Percentiles rank a stretch among this genome's conserved stretches.
Evolutionary conservation across 1,140 invertebrate species (phyloP).

Genomic region (Brachionus rotundiformis): DNA sequence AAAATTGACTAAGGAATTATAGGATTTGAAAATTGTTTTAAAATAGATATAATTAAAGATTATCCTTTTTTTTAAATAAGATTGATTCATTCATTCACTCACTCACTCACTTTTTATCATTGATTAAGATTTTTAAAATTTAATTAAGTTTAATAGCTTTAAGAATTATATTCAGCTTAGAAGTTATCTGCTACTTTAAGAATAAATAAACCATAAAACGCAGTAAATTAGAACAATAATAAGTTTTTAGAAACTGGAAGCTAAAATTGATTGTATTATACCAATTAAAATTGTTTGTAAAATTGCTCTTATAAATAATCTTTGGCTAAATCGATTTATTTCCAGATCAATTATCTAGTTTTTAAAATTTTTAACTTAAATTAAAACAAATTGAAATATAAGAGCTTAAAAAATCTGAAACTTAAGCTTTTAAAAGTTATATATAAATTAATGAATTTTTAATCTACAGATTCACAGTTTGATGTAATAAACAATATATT

Average conservation of each 20-base stretch:
- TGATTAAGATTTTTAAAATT: neutral
- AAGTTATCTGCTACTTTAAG: neutral
- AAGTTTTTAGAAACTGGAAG: neutral
- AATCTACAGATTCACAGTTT: neutral
- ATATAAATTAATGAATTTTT: neutral
- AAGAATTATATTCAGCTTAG: neutral
- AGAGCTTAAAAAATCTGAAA: neutral
- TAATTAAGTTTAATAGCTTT: neutral
- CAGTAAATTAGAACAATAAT: neutral
- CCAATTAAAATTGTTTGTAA: neutral
- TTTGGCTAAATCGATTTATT: neutral
- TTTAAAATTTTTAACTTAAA: neutral
- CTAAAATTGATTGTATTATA: neutral
- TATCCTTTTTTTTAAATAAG: neutral
- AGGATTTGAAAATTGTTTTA: too few relatives aligned
- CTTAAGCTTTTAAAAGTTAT: neutral
- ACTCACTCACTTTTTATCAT: neutral
- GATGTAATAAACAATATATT: neutral
- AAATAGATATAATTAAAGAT: too few relatives aligned
- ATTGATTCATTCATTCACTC: neutral
- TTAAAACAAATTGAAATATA: slow-evolving; percentile 17
- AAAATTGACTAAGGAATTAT: neutral
- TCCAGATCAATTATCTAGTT: neutral
- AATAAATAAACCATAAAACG: neutral
- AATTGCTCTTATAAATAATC: neutral